Evolutionary conservation across 2,888 invertebrate genomes (phyloP).

Genomic region (Cistogaster globosa): DNA sequence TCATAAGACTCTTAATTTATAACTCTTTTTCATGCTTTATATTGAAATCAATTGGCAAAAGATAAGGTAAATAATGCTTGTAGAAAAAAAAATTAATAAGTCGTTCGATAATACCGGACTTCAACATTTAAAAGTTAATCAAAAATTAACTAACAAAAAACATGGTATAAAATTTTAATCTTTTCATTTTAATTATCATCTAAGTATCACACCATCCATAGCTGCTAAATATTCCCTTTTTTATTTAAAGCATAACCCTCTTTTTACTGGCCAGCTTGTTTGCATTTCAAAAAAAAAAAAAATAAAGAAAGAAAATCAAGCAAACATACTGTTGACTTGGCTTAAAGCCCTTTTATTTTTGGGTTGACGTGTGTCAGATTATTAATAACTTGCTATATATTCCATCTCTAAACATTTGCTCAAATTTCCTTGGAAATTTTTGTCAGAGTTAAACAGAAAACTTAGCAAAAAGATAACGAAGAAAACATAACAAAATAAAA

Average conservation of each 20-base stretch:
- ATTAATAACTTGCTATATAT: constrained; percentile 58
- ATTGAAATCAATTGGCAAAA: no score
- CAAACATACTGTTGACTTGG: constrained; percentile 47
- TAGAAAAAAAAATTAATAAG: no score
- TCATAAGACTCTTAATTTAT: no score
- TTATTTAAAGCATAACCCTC: background rate
- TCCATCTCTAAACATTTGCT: constrained; percentile 9
- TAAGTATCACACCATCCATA: background rate
- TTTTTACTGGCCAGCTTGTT: background rate
- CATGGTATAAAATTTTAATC: no score
- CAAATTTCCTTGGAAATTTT: constrained; percentile 9
- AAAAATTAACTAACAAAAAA: no score
- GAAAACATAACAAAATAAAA: background rate
- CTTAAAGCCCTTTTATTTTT: constrained; percentile 43
- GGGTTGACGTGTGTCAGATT: constrained; percentile 68
- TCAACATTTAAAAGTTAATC: no score
- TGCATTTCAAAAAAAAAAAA: constrained; percentile 7
- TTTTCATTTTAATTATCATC: no score
- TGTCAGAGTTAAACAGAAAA: constrained; percentile 21
- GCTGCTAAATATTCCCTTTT: background rate
- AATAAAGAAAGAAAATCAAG: constrained; percentile 21
- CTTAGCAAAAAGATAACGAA: constrained; percentile 9
- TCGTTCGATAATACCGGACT: no score
- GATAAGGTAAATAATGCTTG: no score
- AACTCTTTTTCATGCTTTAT: no score